Evolutionary conservation across 1,140 invertebrate genomes (phyloP).

Genomic region (Halesus radiatus): DNA sequence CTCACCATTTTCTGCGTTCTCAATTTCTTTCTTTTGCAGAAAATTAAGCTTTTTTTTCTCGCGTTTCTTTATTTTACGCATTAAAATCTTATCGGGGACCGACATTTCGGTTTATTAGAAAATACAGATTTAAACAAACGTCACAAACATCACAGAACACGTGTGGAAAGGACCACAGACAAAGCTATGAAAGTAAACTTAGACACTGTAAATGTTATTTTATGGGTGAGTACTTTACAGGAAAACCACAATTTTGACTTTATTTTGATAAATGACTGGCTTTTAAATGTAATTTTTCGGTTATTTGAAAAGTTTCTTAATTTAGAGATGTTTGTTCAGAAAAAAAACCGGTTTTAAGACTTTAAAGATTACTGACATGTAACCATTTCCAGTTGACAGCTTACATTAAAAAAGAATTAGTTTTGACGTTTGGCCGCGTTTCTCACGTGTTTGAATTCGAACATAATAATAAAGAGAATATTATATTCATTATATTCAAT

Average conservation of each 20-base stretch:
- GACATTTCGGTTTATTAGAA: slow-evolving; percentile 71
- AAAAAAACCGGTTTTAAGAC: no score
- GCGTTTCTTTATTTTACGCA: slow-evolving; percentile 83
- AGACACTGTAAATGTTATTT: no score
- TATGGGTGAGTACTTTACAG: no score
- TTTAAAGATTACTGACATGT: no score
- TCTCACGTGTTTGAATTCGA: slow-evolving; percentile 41
- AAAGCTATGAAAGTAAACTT: not conserved
- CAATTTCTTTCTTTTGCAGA: slow-evolving; percentile 70
- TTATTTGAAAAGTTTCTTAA: no score
- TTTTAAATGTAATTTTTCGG: no score
- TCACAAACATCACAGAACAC: slow-evolving; percentile 45
- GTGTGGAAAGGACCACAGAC: slow-evolving; percentile 33
- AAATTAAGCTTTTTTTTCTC: slow-evolving; percentile 80
- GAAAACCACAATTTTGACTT: no score
- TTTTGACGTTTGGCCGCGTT: slow-evolving; percentile 32
- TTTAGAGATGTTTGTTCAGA: no score
- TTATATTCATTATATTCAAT: no score
- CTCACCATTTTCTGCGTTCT: slow-evolving; percentile 51
- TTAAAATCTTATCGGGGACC: slow-evolving; percentile 81
- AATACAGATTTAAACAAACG: slow-evolving; percentile 18
- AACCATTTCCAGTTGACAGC: no score
- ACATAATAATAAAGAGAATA: no score
- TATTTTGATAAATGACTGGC: no score
- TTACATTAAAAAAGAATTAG: not conserved